Base-by-base conservation (phyloP, 2,888 invertebrate genomes). In the Sarcophaga carnaria region DNA sequence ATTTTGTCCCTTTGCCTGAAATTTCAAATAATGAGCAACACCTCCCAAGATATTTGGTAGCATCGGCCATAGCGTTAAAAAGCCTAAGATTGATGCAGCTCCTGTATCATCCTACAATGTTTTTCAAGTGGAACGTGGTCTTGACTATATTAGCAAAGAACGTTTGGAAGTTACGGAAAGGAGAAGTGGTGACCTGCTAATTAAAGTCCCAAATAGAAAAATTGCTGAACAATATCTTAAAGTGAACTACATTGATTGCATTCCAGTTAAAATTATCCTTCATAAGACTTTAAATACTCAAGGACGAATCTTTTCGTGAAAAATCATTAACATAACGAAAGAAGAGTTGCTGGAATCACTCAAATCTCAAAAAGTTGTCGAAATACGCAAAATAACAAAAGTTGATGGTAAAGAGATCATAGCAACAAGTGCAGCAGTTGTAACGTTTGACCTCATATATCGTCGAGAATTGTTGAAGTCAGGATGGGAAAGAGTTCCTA, bases 371-470 rank as follows among this genome's bases (percentile, higher is more conserved):
- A 71, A 71, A 59, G n/a, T 37, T 37, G 37, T 37, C 1, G 25
- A 60, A 60, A 71, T 71, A 59, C 59, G 60, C 3, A 11, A 71
- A 54, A 71, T 60, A 14, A 71, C 45, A 22, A 20, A 71, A 22
- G 1, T 71, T 22, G 37, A 37, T 8, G 37, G 8, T 37, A 37
- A 37, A 37, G 6, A 37, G 0, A 37, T 37, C 37, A 37, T 37
- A 37, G 8, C 37, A 37, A 37, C 37, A 37, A 6, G 37, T 37
- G 37, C 37, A 8, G 37, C 37, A 37, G 37, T 37, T 37, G 37
- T 37, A 37, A 37, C 37, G 37, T 37, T 37, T 37, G 37, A 37
- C 6, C 37, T 37, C 37, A 37, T 37, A 37, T 37, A 37, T 37
- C 37, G 37, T 8, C 37, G 6, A 8, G 37, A 37, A 37, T 6